Base-by-base conservation (phyloP, 2,113 vertebrate species). In the Typhlomys cinereus region DNA sequence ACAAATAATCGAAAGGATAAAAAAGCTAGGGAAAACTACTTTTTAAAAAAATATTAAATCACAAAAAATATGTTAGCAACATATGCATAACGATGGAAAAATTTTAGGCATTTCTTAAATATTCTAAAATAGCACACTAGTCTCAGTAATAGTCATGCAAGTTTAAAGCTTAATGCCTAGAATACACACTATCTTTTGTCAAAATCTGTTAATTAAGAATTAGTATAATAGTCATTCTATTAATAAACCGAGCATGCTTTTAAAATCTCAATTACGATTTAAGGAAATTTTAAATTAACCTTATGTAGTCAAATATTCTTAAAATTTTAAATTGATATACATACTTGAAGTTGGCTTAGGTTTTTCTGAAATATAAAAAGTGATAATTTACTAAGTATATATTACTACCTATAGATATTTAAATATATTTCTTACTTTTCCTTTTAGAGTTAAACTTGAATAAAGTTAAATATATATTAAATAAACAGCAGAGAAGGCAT, bases 341-440 rank as follows among this genome's bases (percentile, higher is more conserved):
- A 0, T 97, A 98, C 97, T 98, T 95, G 96, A 89, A 92, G 88
- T 96, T 80, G 31, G 61, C 95, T 97, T 98, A 0, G n/a, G 46
- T 90, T 97, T 98, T 21, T 92, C 97, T 98, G 90, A 44, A 80
- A 97, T 88, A 25, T 3, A 88, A 95, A 96, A 48, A 54, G 25
- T 84, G 31, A 94, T 20, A 71, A 82, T 80, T 80, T 92, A 79
- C 23, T 57, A 39, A 21, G 3, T 71, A 7, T 57, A 41, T 12
- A n/a, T n/a, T n/a, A n/a, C n/a, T n/a, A n/a, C n/a, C n/a, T n/a
- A 13, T 76, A 48, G 84, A 85, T 69, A 31, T 20, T 48, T 27
- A 90, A 41, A 12, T 84, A 31, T 54, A 70, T 57, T 59, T 90
- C 21, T 4, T 90, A n/a, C 80, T 81, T 91, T n/a, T 27, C n/a